Percentiles rank a stretch among this genome's conserved stretches.
These are phyloP conservation scores for Drosophila athabasca DNA, from an alignment of 1,140 invertebrate species.

Conservation along the genomic window DNA sequence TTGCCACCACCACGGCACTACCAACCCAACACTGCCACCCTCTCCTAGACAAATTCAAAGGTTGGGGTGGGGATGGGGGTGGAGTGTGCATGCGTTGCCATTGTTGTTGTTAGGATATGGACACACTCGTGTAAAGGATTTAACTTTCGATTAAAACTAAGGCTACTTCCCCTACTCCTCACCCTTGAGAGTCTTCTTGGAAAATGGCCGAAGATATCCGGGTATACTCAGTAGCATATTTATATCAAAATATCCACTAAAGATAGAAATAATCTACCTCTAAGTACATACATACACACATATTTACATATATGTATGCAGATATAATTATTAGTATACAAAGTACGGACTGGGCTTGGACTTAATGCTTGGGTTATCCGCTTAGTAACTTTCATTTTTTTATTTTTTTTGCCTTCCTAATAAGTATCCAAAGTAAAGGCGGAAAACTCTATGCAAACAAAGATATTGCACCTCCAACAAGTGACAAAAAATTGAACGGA, in stretches of 20 bases:
- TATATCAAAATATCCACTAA: not conserved
- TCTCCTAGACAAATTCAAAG: slow-evolving; percentile 36
- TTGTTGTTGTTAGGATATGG: slow-evolving; percentile 69
- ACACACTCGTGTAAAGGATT: slow-evolving; percentile 67
- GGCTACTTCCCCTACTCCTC: slow-evolving; percentile 5
- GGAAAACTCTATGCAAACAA: not conserved
- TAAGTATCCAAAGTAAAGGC: not conserved
- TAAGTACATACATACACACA: no score
- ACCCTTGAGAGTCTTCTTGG: slow-evolving; percentile 27
- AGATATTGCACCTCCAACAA: slow-evolving; percentile 27
- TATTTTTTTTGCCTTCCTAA: not conserved
- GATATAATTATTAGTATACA: no score
- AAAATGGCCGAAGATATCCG: slow-evolving; percentile 50
- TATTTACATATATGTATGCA: no score
- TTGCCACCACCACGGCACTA: slow-evolving; percentile 40
- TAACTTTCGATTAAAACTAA: slow-evolving; percentile 40
- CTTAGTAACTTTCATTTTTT: not conserved
- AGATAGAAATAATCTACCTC: not conserved
- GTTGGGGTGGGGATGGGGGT: not conserved
- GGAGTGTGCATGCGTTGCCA: slow-evolving; percentile 55
- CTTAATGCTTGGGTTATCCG: slow-evolving; percentile 2
- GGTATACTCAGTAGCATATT: not conserved
- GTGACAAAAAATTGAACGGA: slow-evolving; percentile 68
- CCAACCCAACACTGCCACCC: slow-evolving; percentile 49
- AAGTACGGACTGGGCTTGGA: not conserved